Evolutionary conservation across 1,140 invertebrate species (phyloP).

Genomic region (Scaptomyza hsui): DNA sequence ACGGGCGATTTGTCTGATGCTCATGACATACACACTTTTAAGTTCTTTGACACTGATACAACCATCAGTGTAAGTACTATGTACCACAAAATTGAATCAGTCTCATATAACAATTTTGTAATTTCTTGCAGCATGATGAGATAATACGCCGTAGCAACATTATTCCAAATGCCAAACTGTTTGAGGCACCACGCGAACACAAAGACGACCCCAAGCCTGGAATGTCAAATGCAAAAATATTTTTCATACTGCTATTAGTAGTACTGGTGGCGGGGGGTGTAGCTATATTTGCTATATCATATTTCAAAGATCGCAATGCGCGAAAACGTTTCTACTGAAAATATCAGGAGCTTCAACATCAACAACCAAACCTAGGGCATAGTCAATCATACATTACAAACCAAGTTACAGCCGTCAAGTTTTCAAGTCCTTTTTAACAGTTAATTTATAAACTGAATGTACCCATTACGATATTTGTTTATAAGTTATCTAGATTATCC

Average conservation of each 20-base stretch:
- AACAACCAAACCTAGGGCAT: constrained; percentile 48
- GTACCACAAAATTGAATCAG: too few species aligned
- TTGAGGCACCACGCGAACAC: constrained; percentile 94
- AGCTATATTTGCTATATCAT: constrained; percentile 93
- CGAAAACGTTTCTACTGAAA: constrained; percentile 94
- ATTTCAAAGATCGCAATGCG: constrained; percentile 95
- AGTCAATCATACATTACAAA: constrained; percentile 32
- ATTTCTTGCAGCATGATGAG: constrained; percentile 86
- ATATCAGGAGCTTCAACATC: constrained; percentile 18
- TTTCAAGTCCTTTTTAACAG: constrained; percentile 35
- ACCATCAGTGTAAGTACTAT: constrained; percentile 89
- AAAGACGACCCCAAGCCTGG: constrained; percentile 94
- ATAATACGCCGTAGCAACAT: constrained; percentile 90
- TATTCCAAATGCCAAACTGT: constrained; percentile 91
- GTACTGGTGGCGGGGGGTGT: constrained; percentile 91
- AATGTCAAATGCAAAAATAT: constrained; percentile 94
- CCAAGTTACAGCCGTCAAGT: constrained; percentile 22
- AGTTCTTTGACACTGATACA: constrained; percentile 94
- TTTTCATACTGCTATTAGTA: constrained; percentile 92
- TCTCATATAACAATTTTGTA: constrained; percentile 10
- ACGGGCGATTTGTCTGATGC: constrained; percentile 99
- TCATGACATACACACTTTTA: constrained; percentile 97
- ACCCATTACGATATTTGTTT: constrained; percentile 37
- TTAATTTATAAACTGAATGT: constrained; percentile 42
- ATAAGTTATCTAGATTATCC: constrained; percentile 33